These are phyloP conservation scores for Shinisaurus crocodilurus DNA, from an alignment of 2,113 vertebrate species.

Conservation along the genomic window DNA sequence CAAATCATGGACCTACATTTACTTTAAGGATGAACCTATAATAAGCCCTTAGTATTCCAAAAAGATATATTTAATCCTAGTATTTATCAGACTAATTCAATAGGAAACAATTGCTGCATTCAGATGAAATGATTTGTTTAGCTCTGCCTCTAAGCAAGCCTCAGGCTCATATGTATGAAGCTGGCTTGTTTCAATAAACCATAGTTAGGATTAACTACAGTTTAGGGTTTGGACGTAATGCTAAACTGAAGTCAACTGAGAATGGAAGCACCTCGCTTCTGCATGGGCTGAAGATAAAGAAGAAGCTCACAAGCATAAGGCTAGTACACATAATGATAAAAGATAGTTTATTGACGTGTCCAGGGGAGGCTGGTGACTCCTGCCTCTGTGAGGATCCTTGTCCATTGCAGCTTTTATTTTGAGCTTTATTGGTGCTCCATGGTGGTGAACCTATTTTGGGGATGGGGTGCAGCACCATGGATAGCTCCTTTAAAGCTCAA, in stretches of 20 bases:
- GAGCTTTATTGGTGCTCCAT: no score
- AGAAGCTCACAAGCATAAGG: not conserved
- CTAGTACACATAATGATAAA: not conserved
- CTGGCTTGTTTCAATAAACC: not conserved
- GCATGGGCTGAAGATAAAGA: no score
- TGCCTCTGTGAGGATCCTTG: no score
- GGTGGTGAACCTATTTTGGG: no score
- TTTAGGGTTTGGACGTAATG: not conserved
- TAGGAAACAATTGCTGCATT: not conserved
- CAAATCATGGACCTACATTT: fast-evolving
- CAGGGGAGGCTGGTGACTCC: no score
- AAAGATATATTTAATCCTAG: not conserved
- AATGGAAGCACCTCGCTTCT: no score
- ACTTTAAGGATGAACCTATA: not conserved
- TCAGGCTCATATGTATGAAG: not conserved
- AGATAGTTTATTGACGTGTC: not conserved
- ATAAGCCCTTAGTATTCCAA: not conserved
- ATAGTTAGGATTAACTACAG: not conserved
- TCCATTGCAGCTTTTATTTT: no score
- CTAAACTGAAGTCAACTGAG: not conserved
- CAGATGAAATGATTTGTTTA: not conserved
- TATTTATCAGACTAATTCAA: not conserved
- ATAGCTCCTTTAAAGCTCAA: no score
- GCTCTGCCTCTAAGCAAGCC: no score
- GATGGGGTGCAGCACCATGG: no score